phyloP scores from a whole-genome alignment of 2,113 vertebrate genomes.

The Neolamprologus longior region DNA sequence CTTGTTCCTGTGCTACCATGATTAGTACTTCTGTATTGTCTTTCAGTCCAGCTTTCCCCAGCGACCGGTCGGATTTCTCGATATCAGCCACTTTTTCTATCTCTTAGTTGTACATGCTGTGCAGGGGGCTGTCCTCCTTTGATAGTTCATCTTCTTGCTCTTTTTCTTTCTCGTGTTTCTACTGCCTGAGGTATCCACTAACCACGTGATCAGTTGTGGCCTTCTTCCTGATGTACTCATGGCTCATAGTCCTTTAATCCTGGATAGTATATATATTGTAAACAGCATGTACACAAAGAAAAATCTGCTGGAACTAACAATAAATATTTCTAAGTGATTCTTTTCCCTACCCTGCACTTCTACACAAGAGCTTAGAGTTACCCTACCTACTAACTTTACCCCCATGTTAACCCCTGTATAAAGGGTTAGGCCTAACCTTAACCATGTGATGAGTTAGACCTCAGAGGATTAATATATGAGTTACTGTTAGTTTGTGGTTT shows the following conservation, averaged over 20 bases:
- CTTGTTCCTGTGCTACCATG: background rate
- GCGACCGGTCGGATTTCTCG: background rate
- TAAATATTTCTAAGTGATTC: background rate
- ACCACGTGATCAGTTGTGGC: background rate
- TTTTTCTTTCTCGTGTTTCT: background rate
- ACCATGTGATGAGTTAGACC: background rate
- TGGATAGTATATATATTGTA: background rate
- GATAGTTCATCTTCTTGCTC: background rate
- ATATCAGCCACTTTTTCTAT: background rate
- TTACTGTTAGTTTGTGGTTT: background rate
- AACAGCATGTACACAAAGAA: background rate
- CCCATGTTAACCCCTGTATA: background rate
- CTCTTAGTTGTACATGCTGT: background rate
- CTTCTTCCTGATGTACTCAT: background rate
- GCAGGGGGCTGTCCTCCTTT: background rate
- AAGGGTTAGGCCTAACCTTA: background rate
- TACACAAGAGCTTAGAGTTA: background rate
- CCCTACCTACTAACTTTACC: background rate
- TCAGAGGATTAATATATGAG: background rate
- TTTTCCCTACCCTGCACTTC: background rate
- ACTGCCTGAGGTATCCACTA: background rate
- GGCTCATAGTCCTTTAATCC: background rate
- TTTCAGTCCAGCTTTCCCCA: background rate
- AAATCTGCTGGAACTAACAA: background rate
- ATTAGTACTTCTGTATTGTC: background rate